Percentiles rank a stretch among this genome's conserved stretches.
Evolutionary conservation across 2,797 vertebrate species (phyloP).

Genomic region (Nyctibius grandis): DNA sequence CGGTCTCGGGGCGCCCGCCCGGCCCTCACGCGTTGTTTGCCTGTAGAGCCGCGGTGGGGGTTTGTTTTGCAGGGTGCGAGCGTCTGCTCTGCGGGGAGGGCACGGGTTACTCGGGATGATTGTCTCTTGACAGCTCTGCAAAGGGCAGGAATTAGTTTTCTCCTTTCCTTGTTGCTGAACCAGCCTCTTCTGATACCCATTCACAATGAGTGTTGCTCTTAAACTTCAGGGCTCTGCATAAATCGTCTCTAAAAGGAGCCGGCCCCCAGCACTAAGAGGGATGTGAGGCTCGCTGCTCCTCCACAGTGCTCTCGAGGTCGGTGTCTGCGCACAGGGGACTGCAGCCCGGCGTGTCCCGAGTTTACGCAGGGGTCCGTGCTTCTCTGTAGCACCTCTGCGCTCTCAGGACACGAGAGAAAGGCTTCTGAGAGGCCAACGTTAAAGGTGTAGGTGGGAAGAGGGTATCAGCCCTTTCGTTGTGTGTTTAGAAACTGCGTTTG

Average conservation of each 20-base stretch:
- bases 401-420: not conserved
- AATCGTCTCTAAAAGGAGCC: not conserved
- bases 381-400: not conserved
- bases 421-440: not conserved
- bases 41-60: too few relatives aligned
- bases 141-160: too few relatives aligned
- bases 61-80: too few relatives aligned
- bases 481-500: rapidly evolving
- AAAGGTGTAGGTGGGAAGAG: not conserved
- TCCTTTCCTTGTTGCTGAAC: too few relatives aligned
- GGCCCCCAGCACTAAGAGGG: too few relatives aligned
- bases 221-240: rapidly evolving
- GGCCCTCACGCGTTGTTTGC: too few relatives aligned
- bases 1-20: too few relatives aligned
- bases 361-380: rapidly evolving
- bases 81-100: too few relatives aligned
- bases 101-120: too few relatives aligned
- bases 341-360: rapidly evolving
- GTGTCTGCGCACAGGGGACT: rapidly evolving
- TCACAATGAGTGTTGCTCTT: too few relatives aligned
- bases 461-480: rapidly evolving
- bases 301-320: rapidly evolving
- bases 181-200: rapidly evolving
- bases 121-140: too few relatives aligned
- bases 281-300: not conserved